Percentiles rank a stretch among this genome's conserved stretches.
Conservation (phyloP, 2,113 vertebrate genomes). For the Pica pica region DNA sequence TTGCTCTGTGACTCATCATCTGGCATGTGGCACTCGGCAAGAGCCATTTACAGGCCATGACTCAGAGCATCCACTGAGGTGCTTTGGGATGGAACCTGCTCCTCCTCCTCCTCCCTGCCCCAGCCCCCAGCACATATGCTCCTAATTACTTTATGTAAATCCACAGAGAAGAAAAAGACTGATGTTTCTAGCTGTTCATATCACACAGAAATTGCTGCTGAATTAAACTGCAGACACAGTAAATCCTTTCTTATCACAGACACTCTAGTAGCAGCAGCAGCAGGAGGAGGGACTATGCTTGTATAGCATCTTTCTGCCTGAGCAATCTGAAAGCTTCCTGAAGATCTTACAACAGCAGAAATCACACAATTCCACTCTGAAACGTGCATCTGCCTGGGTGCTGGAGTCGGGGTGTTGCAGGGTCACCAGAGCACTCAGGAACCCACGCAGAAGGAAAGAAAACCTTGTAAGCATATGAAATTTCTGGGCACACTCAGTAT, state of each 20-base stretch:
- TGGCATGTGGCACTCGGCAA: neutral
- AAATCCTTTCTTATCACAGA: neutral
- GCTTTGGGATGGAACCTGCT: neutral
- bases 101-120: neutral
- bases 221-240: neutral
- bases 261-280: neutral
- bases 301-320: neutral
- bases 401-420: neutral
- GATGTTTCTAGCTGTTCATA: conserved; percentile 11
- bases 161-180: neutral
- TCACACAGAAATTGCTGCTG: neutral
- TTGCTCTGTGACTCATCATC: conserved; percentile 23
- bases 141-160: neutral
- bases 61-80: neutral
- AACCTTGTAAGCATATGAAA: neutral
- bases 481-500: neutral
- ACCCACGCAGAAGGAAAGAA: neutral
- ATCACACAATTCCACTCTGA: neutral
- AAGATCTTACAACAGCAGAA: neutral
- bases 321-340: neutral
- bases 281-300: neutral
- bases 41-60: conserved; percentile 10
- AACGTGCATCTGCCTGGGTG: neutral
- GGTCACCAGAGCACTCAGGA: neutral
- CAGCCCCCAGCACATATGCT: neutral